phyloP scores from a whole-genome alignment of 1,140 invertebrate genomes.

The Ceratina calcarata region DNA sequence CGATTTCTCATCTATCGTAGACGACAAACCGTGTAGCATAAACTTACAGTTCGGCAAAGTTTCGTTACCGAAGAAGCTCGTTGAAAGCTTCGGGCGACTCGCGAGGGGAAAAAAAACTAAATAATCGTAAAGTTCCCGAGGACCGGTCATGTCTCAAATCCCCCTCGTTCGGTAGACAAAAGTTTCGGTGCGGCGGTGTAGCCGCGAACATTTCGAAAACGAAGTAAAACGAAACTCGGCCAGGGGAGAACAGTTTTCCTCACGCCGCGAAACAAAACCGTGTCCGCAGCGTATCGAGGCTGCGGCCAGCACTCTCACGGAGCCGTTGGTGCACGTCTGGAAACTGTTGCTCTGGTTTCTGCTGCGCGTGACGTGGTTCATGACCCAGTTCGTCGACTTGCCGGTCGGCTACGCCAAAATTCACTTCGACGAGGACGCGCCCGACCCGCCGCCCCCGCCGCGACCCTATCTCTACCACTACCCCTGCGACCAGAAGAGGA shows the following conservation, averaged over 20 bases:
- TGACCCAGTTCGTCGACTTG: slow-evolving; percentile 69
- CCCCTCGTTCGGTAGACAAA: background rate
- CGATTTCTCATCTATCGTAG: too few relatives aligned
- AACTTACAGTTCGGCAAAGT: too few relatives aligned
- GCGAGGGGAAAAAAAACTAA: slow-evolving; percentile 1
- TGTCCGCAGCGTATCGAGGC: slow-evolving; percentile 62
- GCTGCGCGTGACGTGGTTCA: slow-evolving; percentile 67
- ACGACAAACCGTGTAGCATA: too few relatives aligned
- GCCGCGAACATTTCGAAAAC: slow-evolving; percentile 1
- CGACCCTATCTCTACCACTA: slow-evolving; percentile 72
- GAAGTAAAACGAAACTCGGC: slow-evolving; percentile 9
- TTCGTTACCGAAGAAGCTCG: too few relatives aligned
- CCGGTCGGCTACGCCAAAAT: slow-evolving; percentile 69
- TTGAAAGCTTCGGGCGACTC: background rate
- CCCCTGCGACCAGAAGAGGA: slow-evolving; percentile 85
- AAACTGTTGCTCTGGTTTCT: slow-evolving; percentile 71
- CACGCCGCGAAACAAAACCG: slow-evolving; percentile 10
- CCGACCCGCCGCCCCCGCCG: slow-evolving; percentile 74
- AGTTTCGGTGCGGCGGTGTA: background rate
- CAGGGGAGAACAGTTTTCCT: background rate
- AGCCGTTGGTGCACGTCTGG: slow-evolving; percentile 68
- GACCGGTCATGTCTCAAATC: background rate
- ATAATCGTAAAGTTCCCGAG: slow-evolving; percentile 17
- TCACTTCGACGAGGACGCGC: slow-evolving; percentile 70
- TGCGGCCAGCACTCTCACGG: slow-evolving; percentile 62